Percentiles rank a stretch among this genome's conserved stretches.
Conservation (phyloP, 2,797 vertebrate species). For the Sebastes goodei region DNA sequence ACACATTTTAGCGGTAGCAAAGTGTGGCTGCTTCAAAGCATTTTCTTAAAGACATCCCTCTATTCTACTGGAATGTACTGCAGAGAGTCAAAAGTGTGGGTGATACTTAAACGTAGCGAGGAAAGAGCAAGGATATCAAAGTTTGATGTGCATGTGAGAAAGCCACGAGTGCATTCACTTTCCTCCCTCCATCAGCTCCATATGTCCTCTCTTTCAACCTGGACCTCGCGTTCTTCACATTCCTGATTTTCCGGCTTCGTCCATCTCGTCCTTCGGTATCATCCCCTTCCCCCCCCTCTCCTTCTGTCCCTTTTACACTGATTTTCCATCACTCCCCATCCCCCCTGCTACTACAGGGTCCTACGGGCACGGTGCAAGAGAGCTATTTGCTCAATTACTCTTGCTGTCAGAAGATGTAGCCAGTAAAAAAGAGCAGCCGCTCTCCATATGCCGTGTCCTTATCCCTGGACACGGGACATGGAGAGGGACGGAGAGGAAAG, state of each 20-base stretch:
- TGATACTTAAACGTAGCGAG: neutral
- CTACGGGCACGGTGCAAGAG: slow-evolving; percentile 19
- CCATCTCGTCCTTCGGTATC: slow-evolving; percentile 22
- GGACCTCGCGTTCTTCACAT: slow-evolving; percentile 20
- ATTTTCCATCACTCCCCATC: slow-evolving; percentile 49
- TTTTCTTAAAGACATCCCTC: neutral
- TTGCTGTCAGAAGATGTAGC: slow-evolving; percentile 55
- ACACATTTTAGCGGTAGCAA: neutral
- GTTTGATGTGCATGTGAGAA: slow-evolving; percentile 45
- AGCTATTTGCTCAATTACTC: slow-evolving; percentile 64
- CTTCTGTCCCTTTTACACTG: slow-evolving; percentile 28
- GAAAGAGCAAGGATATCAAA: slow-evolving; percentile 33
- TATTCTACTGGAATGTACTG: neutral
- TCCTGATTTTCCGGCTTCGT: slow-evolving; percentile 8
- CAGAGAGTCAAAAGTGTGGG: slow-evolving; percentile 20
- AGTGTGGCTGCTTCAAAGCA: neutral
- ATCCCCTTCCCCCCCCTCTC: slow-evolving; percentile 16
- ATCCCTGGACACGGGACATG: slow-evolving; percentile 2
- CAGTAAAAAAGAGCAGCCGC: slow-evolving; percentile 32
- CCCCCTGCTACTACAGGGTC: slow-evolving; percentile 12
- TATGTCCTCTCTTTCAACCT: slow-evolving; percentile 10
- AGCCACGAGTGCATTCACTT: slow-evolving; percentile 35
- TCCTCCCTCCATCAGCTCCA: slow-evolving; percentile 1
- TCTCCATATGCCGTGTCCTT: neutral
- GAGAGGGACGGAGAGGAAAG: slow-evolving; percentile 5